phyloP scores from a whole-genome alignment of 1,140 invertebrate genomes.

The Portunus trituberculatus region DNA sequence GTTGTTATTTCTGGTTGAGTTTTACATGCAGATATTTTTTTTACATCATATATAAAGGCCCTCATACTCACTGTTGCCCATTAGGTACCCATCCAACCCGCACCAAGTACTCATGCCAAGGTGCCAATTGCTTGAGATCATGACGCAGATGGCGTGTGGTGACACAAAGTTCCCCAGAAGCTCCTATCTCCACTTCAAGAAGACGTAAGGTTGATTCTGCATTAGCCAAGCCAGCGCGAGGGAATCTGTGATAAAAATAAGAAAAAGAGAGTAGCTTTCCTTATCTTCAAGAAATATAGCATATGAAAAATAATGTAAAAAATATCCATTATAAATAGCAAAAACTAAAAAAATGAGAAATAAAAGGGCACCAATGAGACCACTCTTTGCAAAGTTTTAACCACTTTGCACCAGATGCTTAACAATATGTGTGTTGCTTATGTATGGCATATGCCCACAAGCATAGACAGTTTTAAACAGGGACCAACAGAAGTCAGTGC shows the following conservation, averaged over 20 bases:
- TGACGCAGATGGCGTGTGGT: constrained; percentile 86
- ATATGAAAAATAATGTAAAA: neutral
- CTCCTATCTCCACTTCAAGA: constrained; percentile 89
- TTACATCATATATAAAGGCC: too few relatives aligned
- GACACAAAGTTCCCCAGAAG: constrained; percentile 85
- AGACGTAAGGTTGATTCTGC: constrained; percentile 93
- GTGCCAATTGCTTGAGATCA: constrained; percentile 88
- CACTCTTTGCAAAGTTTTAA: too few relatives aligned
- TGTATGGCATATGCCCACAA: too few relatives aligned
- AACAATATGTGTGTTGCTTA: too few relatives aligned
- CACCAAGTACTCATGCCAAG: constrained; percentile 96
- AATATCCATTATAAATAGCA: neutral
- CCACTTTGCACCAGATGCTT: too few relatives aligned
- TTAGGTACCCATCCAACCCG: constrained; percentile 96
- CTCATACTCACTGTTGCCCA: constrained; percentile 88
- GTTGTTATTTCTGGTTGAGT: too few relatives aligned
- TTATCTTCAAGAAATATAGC: neutral
- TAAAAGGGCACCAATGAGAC: too few relatives aligned
- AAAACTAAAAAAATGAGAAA: too few relatives aligned
- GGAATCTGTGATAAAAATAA: constrained; percentile 86
- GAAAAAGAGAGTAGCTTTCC: constrained; percentile 79
- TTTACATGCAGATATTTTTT: too few relatives aligned
- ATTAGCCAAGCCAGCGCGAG: constrained; percentile 93
- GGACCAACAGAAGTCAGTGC: too few relatives aligned
- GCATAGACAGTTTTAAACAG: too few relatives aligned